Evolutionary conservation across 2,888 invertebrate species (phyloP), one percentile per base, ranked within the genome.

Genomic region (Watsonalla cultraria): DNA sequence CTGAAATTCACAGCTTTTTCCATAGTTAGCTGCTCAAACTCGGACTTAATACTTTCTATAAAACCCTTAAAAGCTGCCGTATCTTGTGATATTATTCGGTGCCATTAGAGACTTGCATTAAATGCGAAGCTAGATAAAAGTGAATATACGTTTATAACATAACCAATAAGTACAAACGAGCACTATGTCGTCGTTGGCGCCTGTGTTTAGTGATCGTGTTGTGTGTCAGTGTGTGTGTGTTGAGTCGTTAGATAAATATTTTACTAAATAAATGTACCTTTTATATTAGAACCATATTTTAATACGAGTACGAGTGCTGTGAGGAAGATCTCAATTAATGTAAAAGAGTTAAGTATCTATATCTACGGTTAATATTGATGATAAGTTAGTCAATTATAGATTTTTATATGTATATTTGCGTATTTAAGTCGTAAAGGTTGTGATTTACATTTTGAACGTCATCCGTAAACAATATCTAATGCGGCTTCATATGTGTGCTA

Each of bases 251-350:
- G 24, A n/a, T 46, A 46, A 11, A 24, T 15, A 46, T 13, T 11
- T 46, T 24, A 24, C 24, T 24, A 24, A 24, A 24, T 24, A 24
- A 24, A 24, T 4, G 24, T 24, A 24, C 24, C 24, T 24, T 24
- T 24, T 24, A 24, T 24, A 24, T 24, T 2, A 24, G 24, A 24
- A 51, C 45, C 63, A 52, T 53, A 60, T 51, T 52, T 48, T 64
- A 61, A 55, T 64, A 59, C 57, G 65, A 60, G 62, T 74, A 75
- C 74, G 70, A 67, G 84, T 72, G 87, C 87, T 88, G 86, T 88
- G 87, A 88, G 82, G 72, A 75, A 74, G 87, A 88, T 88, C 87
- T 88, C 87, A 83, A 72, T 65, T 68, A 61, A 67, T 61, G 54
- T 54, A 50, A 47, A 13, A 51, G 34, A 47, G 35, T 24, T 24